These are phyloP conservation scores for Eupithecia centaureata DNA, from an alignment of 2,888 invertebrate genomes.

Conservation along the genomic window DNA sequence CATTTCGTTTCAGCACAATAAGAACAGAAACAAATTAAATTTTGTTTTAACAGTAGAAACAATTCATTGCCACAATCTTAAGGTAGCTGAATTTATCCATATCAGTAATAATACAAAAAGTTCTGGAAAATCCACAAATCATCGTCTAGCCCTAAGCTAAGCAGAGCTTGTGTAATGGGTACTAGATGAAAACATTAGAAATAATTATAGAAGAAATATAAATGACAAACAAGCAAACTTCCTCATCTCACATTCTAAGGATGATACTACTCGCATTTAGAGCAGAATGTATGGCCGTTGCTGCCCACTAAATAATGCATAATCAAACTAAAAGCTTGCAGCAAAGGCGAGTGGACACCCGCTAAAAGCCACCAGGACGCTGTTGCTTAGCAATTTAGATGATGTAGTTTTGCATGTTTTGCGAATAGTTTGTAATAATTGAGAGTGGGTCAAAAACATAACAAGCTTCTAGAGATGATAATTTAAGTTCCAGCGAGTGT, in stretches of 20 bases:
- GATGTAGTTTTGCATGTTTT: slow-evolving; percentile 36
- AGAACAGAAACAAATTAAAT: no score
- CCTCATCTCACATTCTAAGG: not conserved
- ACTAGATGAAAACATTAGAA: not conserved
- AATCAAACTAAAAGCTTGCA: slow-evolving; percentile 62
- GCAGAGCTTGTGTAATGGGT: no score
- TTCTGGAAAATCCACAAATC: no score
- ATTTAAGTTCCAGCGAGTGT: not conserved
- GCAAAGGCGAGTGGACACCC: slow-evolving; percentile 51
- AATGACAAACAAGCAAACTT: not conserved
- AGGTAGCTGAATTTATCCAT: no score
- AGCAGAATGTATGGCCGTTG: slow-evolving; percentile 44
- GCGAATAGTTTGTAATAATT: slow-evolving; percentile 5
- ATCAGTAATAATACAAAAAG: no score
- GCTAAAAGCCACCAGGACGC: slow-evolving; percentile 44
- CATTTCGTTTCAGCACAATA: not conserved
- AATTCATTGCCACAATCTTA: no score
- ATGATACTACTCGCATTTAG: slow-evolving; percentile 34
- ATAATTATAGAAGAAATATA: not conserved
- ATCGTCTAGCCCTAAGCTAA: no score
- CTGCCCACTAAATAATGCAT: slow-evolving; percentile 53
- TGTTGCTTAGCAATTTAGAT: slow-evolving; percentile 42
- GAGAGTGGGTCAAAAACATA: not conserved
- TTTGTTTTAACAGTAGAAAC: no score
- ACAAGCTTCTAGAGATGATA: not conserved